phyloP scores from a whole-genome alignment of 1,140 invertebrate genomes.

The Epicauta chinensis region DNA sequence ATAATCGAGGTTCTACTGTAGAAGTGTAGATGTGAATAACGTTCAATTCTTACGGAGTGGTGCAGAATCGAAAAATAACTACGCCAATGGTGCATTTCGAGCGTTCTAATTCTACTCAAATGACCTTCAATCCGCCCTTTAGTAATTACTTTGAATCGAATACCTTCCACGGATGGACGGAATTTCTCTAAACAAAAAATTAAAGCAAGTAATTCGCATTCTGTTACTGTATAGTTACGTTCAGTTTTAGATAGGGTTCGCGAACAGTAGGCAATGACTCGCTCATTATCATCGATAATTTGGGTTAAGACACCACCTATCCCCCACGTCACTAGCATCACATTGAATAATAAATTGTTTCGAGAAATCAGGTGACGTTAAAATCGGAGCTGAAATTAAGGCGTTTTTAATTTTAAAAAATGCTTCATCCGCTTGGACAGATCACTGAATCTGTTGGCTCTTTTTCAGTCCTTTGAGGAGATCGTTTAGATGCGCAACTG shows the following conservation, averaged over 20 bases:
- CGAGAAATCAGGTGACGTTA: constrained; percentile 21
- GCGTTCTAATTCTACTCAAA: too few relatives aligned
- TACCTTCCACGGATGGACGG: constrained; percentile 38
- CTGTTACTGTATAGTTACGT: constrained; percentile 12
- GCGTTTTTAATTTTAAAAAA: not conserved
- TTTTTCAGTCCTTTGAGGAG: constrained; percentile 24
- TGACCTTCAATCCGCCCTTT: too few relatives aligned
- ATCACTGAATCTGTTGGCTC: constrained; percentile 14
- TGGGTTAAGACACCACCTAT: too few relatives aligned
- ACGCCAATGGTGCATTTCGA: too few relatives aligned
- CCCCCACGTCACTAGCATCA: not conserved
- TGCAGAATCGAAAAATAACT: too few relatives aligned
- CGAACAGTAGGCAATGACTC: too few relatives aligned
- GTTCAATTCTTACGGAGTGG: too few relatives aligned
- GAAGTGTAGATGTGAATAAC: too few relatives aligned
- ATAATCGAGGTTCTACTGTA: too few relatives aligned
- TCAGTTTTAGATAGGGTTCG: not conserved
- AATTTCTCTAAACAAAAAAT: constrained; percentile 26
- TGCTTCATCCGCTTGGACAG: constrained; percentile 6
- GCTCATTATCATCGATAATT: too few relatives aligned
- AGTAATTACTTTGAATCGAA: constrained; percentile 43
- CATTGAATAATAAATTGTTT: constrained; percentile 24
- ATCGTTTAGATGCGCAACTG: not conserved
- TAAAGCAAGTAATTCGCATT: not conserved
- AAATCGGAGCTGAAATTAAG: constrained; percentile 16